phyloP scores from a whole-genome alignment of 2,888 invertebrate genomes.

The Drosophila niveifrons region DNA sequence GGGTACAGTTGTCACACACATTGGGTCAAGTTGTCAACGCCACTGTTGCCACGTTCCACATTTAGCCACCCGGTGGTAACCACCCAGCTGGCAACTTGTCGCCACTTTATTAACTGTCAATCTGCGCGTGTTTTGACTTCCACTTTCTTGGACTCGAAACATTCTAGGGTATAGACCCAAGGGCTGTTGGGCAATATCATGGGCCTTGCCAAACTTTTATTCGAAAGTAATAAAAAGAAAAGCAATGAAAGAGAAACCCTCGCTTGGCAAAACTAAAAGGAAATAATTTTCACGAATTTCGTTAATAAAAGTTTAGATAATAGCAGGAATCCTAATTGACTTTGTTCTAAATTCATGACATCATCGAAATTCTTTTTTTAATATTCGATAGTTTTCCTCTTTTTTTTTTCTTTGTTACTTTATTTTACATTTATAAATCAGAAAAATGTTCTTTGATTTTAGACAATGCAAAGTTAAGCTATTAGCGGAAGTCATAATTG shows the following conservation, averaged over 20 bases:
- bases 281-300: neutral
- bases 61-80: slow-evolving; percentile 32
- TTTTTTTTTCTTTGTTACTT: too few species aligned
- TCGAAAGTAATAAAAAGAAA: neutral
- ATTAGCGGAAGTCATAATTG: neutral
- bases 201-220: neutral
- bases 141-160: slow-evolving; percentile 22
- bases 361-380: too few species aligned
- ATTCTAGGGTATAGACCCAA: slow-evolving; percentile 6
- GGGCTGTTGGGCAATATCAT: neutral
- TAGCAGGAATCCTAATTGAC: neutral
- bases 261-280: neutral
- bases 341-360: neutral
- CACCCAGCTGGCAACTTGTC: slow-evolving; percentile 68
- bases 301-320: neutral
- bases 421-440: too few species aligned
- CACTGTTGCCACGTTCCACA: slow-evolving; percentile 67
- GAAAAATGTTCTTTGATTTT: too few species aligned
- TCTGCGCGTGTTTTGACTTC: slow-evolving; percentile 59
- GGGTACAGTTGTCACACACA: slow-evolving; percentile 63
- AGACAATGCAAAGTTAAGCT: neutral
- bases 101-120: slow-evolving; percentile 80
- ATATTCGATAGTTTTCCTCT: too few species aligned
- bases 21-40: slow-evolving; percentile 79
- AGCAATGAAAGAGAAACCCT: neutral